These are phyloP conservation scores for Cairina moschata DNA, from an alignment of 2,113 vertebrate genomes.

Conservation along the genomic window DNA sequence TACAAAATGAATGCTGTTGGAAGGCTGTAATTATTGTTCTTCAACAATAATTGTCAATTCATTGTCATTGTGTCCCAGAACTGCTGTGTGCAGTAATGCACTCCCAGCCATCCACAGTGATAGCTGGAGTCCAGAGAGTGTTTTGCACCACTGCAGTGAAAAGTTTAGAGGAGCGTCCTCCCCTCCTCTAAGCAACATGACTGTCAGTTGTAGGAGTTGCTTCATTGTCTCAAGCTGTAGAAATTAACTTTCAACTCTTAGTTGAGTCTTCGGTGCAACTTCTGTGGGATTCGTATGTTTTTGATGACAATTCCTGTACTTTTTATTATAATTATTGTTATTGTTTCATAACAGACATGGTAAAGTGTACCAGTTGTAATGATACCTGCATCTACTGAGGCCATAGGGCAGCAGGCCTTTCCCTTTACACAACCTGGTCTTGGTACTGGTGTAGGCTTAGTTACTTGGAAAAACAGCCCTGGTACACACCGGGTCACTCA, in stretches of 20 bases:
- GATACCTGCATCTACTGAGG: neutral
- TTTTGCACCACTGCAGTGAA: neutral
- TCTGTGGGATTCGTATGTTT: neutral
- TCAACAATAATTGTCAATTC: neutral
- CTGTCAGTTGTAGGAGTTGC: neutral
- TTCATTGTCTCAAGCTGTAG: neutral
- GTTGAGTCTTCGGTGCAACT: neutral
- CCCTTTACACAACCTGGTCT: neutral
- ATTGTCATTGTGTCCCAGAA: accelerated
- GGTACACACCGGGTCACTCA: neutral
- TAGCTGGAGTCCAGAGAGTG: neutral
- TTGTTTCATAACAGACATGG: neutral
- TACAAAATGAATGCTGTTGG: neutral
- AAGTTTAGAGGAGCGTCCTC: neutral
- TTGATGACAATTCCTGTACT: neutral
- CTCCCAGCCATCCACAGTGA: neutral
- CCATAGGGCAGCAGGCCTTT: neutral
- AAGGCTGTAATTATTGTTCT: neutral
- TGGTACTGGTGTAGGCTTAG: neutral
- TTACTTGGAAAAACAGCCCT: neutral
- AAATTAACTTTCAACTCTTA: neutral
- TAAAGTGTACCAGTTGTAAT: neutral
- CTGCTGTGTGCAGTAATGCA: accelerated
- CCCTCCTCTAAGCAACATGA: neutral
- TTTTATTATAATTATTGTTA: neutral